Evolutionary conservation across 2,888 invertebrate genomes (phyloP).

Genomic region (Belgica antarctica): DNA sequence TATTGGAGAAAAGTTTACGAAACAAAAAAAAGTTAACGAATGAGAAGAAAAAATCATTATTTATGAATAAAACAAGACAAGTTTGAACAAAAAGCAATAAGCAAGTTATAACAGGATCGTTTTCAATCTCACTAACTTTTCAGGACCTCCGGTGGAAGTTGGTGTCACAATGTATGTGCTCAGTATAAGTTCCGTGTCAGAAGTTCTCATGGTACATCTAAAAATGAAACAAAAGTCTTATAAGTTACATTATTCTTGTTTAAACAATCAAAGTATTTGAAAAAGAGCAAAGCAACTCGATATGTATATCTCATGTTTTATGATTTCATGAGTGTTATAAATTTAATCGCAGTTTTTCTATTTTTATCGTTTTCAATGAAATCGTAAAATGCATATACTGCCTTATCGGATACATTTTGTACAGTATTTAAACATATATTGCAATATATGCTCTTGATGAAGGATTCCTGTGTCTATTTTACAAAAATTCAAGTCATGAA

Average conservation of each 20-base stretch:
- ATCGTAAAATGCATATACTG: background rate
- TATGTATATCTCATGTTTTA: conserved; percentile 43
- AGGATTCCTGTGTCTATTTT: conserved; percentile 10
- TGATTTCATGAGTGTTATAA: conserved; percentile 42
- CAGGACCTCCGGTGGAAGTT: conserved; percentile 96
- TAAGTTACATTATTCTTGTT: conserved; percentile 33
- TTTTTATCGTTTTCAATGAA: conserved; percentile 12
- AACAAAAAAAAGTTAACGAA: background rate
- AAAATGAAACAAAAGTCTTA: conserved; percentile 8
- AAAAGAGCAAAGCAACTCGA: conserved; percentile 21
- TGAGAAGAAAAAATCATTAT: too few relatives aligned
- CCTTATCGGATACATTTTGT: conserved; percentile 32
- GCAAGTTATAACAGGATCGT: conserved; percentile 35
- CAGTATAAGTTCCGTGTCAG: conserved; percentile 97
- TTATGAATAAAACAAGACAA: background rate
- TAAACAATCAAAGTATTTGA: conserved; percentile 4
- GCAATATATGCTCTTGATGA: conserved; percentile 30
- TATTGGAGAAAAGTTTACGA: background rate
- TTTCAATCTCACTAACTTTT: conserved; percentile 55
- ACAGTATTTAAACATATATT: conserved; percentile 41
- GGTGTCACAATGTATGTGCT: conserved; percentile 98
- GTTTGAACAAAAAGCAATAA: background rate
- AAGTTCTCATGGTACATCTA: conserved; percentile 90
- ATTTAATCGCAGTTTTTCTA: conserved; percentile 33
- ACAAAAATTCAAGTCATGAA: background rate